A percentile compares a stretch with the other conserved stretches of the same genome.
phyloP scores from a whole-genome alignment of 2,797 vertebrate genomes.

The Cyclopterus lumpus region DNA sequence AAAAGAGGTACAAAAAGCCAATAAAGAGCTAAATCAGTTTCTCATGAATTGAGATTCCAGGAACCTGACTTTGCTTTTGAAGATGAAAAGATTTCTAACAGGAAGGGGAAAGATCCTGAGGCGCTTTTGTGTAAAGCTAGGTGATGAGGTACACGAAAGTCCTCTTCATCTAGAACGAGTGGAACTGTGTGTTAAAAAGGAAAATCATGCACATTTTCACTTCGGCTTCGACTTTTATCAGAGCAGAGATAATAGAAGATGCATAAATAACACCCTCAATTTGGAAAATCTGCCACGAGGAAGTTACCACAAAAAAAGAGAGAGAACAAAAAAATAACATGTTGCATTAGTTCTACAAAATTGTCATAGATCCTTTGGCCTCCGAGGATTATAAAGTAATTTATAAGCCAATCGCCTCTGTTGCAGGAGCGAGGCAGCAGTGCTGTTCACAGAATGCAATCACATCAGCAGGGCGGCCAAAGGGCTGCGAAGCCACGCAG shows the following conservation, averaged over 20 bases:
- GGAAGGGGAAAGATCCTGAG: slow-evolving; percentile 24
- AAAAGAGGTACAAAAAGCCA: neutral
- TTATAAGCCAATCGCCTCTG: neutral
- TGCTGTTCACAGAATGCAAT: slow-evolving; percentile 34
- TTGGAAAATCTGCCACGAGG: neutral
- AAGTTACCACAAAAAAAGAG: neutral
- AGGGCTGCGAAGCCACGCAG: slow-evolving; percentile 11
- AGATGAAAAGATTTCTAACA: slow-evolving; percentile 53
- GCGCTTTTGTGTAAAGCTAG: slow-evolving; percentile 38
- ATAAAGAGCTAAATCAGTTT: neutral
- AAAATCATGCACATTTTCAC: neutral
- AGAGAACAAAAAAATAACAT: neutral
- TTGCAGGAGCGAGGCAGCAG: slow-evolving; percentile 1
- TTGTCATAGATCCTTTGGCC: neutral
- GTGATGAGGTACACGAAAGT: slow-evolving; percentile 9
- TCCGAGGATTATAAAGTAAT: neutral
- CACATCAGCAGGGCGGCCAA: slow-evolving; percentile 35
- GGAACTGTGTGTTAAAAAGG: slow-evolving; percentile 14
- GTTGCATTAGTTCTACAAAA: neutral
- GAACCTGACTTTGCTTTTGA: slow-evolving; percentile 31
- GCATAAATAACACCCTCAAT: neutral
- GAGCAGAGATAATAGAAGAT: slow-evolving; percentile 1
- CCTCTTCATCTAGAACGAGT: slow-evolving; percentile 17
- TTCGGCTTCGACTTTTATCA: neutral
- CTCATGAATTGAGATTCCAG: neutral